These are phyloP conservation scores for Caenorhabditis doughertyi DNA, from an alignment of 2,888 invertebrate species.

Conservation along the genomic window DNA sequence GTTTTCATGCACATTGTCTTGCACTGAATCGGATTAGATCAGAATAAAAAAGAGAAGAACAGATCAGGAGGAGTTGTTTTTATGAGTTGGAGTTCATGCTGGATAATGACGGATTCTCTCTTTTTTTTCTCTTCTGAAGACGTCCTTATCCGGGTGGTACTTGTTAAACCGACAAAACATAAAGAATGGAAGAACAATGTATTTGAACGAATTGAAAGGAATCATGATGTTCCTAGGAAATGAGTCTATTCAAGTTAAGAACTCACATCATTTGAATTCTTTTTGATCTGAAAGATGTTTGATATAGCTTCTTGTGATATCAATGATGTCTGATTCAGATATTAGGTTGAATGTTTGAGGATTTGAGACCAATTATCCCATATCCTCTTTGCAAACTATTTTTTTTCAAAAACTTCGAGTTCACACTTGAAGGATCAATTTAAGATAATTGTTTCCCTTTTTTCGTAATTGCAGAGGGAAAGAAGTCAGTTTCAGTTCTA, in stretches of 20 bases:
- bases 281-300: too few species aligned
- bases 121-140: not conserved
- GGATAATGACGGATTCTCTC: constrained; percentile 7
- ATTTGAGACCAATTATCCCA: too few species aligned
- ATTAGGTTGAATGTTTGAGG: too few species aligned
- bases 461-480: too few species aligned
- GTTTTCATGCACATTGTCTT: constrained; percentile 7
- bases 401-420: not conserved
- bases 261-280: too few species aligned
- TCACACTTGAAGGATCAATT: not conserved
- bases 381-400: not conserved
- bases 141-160: constrained; percentile 23
- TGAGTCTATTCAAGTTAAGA: not conserved
- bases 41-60: constrained; percentile 1
- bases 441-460: not conserved
- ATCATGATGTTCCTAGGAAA: not conserved
- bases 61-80: constrained; percentile 13
- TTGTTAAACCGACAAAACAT: not conserved
- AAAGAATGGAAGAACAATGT: not conserved
- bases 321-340: too few species aligned
- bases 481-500: too few species aligned
- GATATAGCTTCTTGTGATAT: too few species aligned
- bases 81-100: constrained; percentile 1
- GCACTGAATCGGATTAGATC: constrained; percentile 47
- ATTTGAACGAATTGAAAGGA: not conserved